phyloP scores from a whole-genome alignment of 35 echinoderm and acorn worm species.

The Anneissia japonica region DNA sequence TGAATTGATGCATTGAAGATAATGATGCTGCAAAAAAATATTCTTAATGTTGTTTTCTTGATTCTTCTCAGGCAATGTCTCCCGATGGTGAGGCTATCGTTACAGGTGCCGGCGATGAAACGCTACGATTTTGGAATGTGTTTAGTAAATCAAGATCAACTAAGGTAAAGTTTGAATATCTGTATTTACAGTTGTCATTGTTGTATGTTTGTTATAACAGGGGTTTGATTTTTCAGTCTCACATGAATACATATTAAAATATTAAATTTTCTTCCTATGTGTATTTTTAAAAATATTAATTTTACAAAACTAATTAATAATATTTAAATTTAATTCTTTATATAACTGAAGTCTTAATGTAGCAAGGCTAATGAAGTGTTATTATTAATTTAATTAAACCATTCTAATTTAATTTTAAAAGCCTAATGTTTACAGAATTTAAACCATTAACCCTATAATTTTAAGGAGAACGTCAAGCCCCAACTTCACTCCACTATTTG shows the following conservation, averaged over 20 bases:
- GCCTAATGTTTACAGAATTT: no score
- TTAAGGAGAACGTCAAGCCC: no score
- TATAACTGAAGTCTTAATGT: background rate
- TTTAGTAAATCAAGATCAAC: constrained; percentile 99
- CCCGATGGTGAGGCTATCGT: constrained; percentile 97
- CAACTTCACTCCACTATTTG: no score
- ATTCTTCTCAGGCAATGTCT: constrained; percentile 92
- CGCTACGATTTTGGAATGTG: constrained; percentile 95
- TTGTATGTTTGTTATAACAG: background rate
- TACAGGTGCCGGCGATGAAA: constrained; percentile 96
- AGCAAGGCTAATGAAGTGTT: no score
- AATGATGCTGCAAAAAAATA: background rate
- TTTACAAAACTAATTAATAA: background rate
- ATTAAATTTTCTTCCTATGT: background rate
- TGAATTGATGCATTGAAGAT: background rate
- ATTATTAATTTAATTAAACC: no score
- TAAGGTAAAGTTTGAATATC: constrained; percentile 43
- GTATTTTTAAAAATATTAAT: background rate
- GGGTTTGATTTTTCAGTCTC: background rate
- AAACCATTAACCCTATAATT: no score
- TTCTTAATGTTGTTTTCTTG: background rate
- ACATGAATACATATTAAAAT: background rate
- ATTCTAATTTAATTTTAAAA: no score
- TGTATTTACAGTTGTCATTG: background rate
- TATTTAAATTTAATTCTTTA: background rate